A percentile compares a stretch with the other conserved stretches of the same genome.
Evolutionary conservation across 1,140 invertebrate species (phyloP).

Genomic region (Ditylenchus dipsaci): DNA sequence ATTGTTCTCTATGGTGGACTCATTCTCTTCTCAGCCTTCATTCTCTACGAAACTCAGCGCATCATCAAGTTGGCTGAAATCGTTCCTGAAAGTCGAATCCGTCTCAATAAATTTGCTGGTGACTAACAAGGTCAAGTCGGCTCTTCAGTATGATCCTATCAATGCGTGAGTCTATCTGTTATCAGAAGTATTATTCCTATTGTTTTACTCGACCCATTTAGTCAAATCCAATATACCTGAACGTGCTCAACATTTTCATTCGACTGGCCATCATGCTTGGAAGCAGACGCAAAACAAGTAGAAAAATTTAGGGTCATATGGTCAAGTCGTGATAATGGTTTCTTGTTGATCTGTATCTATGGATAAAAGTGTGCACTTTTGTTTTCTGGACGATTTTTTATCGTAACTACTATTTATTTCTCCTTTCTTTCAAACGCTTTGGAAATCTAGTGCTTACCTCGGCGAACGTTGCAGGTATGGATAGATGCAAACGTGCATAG

Average conservation of each 20-base stretch:
- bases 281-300: constrained; percentile 62
- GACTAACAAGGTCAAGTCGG: constrained; percentile 41
- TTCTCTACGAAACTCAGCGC: constrained; percentile 88
- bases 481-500: too few species aligned
- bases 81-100: constrained; percentile 63
- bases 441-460: too few species aligned
- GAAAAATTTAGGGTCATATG: too few species aligned
- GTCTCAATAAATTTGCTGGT: constrained; percentile 53
- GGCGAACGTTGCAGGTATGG: too few species aligned
- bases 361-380: too few species aligned
- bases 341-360: too few species aligned
- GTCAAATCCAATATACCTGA: constrained; percentile 3
- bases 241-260: background rate
- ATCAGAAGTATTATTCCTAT: background rate
- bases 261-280: too few species aligned
- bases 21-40: constrained; percentile 80
- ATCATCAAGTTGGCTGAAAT: constrained; percentile 79
- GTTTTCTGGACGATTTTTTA: too few species aligned
- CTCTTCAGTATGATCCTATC: constrained; percentile 78
- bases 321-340: too few species aligned
- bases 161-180: constrained; percentile 71
- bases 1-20: constrained; percentile 89
- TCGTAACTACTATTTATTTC: too few species aligned
- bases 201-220: background rate
- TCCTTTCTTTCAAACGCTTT: too few species aligned